Percentiles rank a stretch among this genome's conserved stretches.
These are phyloP conservation scores for Drosophila multiciliata DNA, from an alignment of 2,888 invertebrate species.

Conservation along the genomic window DNA sequence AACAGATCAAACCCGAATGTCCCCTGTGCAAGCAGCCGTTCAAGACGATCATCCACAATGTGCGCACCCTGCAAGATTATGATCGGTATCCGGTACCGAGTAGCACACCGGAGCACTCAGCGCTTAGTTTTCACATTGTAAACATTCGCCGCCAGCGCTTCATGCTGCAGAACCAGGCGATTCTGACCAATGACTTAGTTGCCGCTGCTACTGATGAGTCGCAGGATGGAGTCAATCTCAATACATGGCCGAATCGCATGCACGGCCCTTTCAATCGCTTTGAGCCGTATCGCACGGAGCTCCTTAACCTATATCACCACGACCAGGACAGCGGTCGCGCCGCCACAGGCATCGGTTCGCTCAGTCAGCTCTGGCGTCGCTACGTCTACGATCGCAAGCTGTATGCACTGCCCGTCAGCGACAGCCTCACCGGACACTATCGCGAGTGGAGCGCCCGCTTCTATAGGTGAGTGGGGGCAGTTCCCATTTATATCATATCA, in stretches of 20 bases:
- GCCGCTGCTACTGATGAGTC: constrained; percentile 34
- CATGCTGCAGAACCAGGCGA: constrained; percentile 56
- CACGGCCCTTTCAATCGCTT: constrained; percentile 56
- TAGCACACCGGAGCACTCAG: constrained; percentile 64
- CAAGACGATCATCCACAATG: constrained; percentile 96
- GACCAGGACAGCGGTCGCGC: constrained; percentile 71
- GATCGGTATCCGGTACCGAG: constrained; percentile 90
- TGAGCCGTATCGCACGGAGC: constrained; percentile 76
- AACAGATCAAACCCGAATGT: constrained; percentile 94
- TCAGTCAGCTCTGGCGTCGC: constrained; percentile 86
- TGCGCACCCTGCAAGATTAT: constrained; percentile 93
- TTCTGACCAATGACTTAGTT: constrained; percentile 56
- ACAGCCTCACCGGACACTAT: constrained; percentile 88
- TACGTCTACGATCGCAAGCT: constrained; percentile 91
- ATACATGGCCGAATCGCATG: constrained; percentile 31
- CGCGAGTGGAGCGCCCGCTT: constrained; percentile 91
- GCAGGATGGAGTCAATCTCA: constrained; percentile 38
- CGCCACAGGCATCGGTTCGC: constrained; percentile 68
- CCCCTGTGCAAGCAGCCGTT: constrained; percentile 97
- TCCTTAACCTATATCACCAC: constrained; percentile 80
- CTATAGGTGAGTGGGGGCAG: constrained; percentile 87
- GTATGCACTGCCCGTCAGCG: constrained; percentile 90
- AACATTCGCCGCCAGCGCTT: constrained; percentile 54
- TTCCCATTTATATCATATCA: too few relatives aligned
- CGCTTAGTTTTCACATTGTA: constrained; percentile 59